These are phyloP conservation scores for Dipus sagitta DNA, from an alignment of 2,797 vertebrate genomes.

Conservation along the genomic window DNA sequence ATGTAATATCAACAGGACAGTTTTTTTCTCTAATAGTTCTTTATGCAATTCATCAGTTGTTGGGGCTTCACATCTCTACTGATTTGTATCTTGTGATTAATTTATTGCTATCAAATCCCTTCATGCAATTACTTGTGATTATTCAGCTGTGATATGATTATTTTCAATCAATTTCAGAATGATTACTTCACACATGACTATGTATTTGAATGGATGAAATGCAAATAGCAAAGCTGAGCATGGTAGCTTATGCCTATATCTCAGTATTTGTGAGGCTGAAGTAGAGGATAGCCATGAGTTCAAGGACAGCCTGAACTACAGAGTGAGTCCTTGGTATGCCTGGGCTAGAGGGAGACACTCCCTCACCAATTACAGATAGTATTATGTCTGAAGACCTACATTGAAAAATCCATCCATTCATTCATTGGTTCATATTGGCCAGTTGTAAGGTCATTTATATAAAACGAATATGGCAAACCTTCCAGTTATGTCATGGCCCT, in stretches of 20 bases:
- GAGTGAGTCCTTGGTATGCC: no score
- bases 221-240: background rate
- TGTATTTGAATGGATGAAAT: conserved; percentile 13
- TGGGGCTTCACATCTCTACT: background rate
- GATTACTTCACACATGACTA: background rate
- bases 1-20: background rate
- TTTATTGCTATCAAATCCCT: background rate
- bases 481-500: background rate
- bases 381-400: background rate
- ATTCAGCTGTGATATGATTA: background rate
- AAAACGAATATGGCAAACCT: background rate
- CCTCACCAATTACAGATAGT: no score
- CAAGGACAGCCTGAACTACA: no score
- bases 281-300: no score
- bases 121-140: background rate
- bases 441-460: background rate
- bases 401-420: background rate
- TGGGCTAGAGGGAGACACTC: no score
- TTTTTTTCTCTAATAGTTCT: background rate
- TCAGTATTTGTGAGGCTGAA: no score
- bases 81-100: background rate
- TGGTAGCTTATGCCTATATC: no score
- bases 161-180: conserved; percentile 29
- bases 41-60: background rate
- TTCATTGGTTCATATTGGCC: background rate